These are phyloP conservation scores for Caenorhabditis brenneri DNA, from an alignment of 1,140 invertebrate species.

Conservation along the genomic window DNA sequence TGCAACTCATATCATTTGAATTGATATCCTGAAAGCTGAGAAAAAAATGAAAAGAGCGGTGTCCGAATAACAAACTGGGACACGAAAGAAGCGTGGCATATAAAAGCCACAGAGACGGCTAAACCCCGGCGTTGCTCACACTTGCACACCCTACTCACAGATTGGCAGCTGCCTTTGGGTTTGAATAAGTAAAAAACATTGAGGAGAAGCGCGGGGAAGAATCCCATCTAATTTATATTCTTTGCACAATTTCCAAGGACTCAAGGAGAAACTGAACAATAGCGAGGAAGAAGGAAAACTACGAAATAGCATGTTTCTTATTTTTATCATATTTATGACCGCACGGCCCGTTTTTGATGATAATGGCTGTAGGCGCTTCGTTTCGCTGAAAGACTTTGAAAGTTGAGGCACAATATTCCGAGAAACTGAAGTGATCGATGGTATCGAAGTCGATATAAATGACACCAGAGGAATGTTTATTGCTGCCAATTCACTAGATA, in stretches of 20 bases:
- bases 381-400: background rate
- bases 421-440: background rate
- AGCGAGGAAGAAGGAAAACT: background rate
- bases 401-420: background rate
- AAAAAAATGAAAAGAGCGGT: background rate
- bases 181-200: background rate
- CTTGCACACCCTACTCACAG: background rate
- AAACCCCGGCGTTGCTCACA: background rate
- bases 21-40: background rate
- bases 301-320: background rate
- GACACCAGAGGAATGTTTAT: background rate
- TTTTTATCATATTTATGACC: slow-evolving; percentile 17
- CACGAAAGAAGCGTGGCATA: slow-evolving; percentile 6
- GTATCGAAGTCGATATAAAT: background rate
- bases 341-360: background rate
- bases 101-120: slow-evolving; percentile 5
- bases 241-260: background rate
- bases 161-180: background rate
- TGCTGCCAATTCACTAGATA: background rate
- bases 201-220: background rate
- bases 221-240: background rate
- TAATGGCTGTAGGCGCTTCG: background rate
- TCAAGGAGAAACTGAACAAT: background rate
- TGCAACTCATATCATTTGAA: too few relatives aligned
- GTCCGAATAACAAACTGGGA: slow-evolving; percentile 5